Percentiles rank a stretch among this genome's conserved stretches.
Evolutionary conservation across 2,888 invertebrate genomes (phyloP).

Genomic region (Pherbina coryleti): DNA sequence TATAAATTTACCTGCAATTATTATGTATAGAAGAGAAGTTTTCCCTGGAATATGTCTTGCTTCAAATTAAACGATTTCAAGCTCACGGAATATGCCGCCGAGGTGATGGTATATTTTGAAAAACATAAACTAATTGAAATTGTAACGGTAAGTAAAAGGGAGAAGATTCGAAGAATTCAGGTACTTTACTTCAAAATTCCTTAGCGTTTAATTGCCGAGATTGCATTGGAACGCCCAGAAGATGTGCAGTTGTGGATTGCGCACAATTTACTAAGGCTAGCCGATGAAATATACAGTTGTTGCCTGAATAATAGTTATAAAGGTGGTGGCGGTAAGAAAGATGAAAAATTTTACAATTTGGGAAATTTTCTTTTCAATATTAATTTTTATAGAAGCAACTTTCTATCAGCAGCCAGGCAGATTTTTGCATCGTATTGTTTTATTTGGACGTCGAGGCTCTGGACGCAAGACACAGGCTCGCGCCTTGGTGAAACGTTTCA

Average conservation of each 20-base stretch:
- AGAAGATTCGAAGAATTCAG: neutral
- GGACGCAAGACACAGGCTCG: slow-evolving; percentile 72
- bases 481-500: slow-evolving; percentile 70
- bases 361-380: neutral
- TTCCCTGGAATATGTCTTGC: slow-evolving; percentile 8
- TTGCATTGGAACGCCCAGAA: slow-evolving; percentile 48
- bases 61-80: slow-evolving; percentile 48
- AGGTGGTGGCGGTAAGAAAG: slow-evolving; percentile 23
- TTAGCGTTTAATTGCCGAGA: slow-evolving; percentile 57
- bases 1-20: slow-evolving; percentile 12
- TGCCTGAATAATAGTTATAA: slow-evolving; percentile 50
- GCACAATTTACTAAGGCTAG: slow-evolving; percentile 55
- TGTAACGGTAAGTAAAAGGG: slow-evolving; percentile 49
- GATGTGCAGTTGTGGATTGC: slow-evolving; percentile 59
- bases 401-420: slow-evolving; percentile 54
- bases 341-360: neutral
- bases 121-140: slow-evolving; percentile 64
- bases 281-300: slow-evolving; percentile 56
- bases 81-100: slow-evolving; percentile 57
- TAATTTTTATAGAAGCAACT: slow-evolving; percentile 44
- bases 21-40: neutral
- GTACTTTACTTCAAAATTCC: neutral
- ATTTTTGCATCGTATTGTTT: slow-evolving; percentile 70
- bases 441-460: slow-evolving; percentile 73
- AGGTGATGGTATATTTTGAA: slow-evolving; percentile 64